phyloP scores from a whole-genome alignment of 2,113 vertebrate species.

The Toxotes jaculatrix region DNA sequence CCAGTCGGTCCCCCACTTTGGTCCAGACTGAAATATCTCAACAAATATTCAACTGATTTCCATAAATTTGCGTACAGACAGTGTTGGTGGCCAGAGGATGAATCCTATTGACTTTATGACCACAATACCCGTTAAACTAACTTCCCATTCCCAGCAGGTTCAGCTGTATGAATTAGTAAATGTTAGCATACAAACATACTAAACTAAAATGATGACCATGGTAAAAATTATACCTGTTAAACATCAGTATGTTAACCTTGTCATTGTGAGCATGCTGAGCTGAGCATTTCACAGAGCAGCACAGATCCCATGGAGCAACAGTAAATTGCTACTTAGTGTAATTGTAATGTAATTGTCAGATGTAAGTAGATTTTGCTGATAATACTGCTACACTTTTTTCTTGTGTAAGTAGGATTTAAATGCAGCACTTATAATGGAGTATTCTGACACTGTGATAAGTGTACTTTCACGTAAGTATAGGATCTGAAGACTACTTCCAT shows the following conservation, averaged over 20 bases:
- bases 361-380: not conserved
- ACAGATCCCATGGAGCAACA: not conserved
- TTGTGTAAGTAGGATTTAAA: not conserved
- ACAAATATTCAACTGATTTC: too few relatives aligned
- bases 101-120: not conserved
- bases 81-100: not conserved
- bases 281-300: too few relatives aligned
- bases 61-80: not conserved
- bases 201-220: not conserved
- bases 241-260: too few relatives aligned
- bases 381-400: not conserved
- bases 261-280: too few relatives aligned
- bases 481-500: not conserved
- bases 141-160: not conserved
- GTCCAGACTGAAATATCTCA: not conserved
- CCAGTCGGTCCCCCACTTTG: not conserved
- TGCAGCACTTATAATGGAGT: not conserved
- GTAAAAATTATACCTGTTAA: not conserved
- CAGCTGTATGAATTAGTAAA: not conserved
- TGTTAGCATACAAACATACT: not conserved
- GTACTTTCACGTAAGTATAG: slow-evolving; percentile 2
- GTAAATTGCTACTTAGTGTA: not conserved
- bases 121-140: not conserved
- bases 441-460: not conserved
- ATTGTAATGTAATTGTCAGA: slow-evolving; percentile 1